phyloP scores from a whole-genome alignment of 2,113 vertebrate genomes.

The Cygnus buccinator region DNA sequence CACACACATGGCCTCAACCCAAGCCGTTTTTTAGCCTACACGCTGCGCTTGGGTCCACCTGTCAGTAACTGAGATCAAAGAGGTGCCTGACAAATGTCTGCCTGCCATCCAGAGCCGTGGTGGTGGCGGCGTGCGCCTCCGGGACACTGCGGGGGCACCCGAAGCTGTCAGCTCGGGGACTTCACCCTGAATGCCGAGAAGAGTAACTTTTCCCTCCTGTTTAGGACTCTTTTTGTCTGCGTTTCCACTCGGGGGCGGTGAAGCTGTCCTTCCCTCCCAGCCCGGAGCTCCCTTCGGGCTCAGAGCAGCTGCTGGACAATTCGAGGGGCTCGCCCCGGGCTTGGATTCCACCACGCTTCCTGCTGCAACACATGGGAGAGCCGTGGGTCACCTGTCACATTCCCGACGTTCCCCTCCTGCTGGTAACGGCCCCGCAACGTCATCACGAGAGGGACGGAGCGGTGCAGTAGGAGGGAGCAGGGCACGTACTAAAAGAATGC shows the following conservation, averaged over 20 bases:
- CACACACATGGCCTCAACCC: background rate
- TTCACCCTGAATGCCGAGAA: background rate
- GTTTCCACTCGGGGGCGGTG: background rate
- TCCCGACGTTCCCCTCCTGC: background rate
- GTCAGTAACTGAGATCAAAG: background rate
- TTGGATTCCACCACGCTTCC: background rate
- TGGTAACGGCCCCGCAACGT: background rate
- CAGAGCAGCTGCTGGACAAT: background rate
- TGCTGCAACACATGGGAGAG: background rate
- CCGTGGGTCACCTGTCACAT: background rate
- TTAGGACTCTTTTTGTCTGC: background rate
- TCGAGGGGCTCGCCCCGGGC: background rate
- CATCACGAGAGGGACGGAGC: background rate
- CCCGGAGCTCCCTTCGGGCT: background rate
- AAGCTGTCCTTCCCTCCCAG: background rate
- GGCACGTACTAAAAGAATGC: background rate
- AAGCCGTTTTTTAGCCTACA: background rate
- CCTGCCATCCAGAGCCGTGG: background rate
- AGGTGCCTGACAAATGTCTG: background rate
- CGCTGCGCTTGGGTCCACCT: background rate
- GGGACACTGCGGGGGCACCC: background rate
- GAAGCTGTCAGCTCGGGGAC: background rate
- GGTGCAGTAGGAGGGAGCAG: background rate
- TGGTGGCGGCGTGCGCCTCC: accelerated
- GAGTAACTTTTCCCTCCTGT: background rate